Conservation (phyloP, 2,888 invertebrate genomes). For the Psylliodes chrysocephalus region DNA sequence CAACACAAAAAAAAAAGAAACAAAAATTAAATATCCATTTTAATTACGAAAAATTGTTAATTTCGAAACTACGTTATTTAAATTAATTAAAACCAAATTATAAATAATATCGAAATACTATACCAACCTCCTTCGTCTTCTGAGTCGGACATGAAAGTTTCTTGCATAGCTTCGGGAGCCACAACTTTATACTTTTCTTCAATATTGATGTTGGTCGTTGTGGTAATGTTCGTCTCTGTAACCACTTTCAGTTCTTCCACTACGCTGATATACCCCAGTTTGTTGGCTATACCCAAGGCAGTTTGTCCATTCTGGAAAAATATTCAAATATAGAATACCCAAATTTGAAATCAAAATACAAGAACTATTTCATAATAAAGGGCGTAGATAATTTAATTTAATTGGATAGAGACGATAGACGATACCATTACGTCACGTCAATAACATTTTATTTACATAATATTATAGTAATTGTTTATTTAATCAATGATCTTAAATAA, state of each 20-base stretch:
- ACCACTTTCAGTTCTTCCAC: constrained; percentile 96
- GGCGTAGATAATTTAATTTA: no score
- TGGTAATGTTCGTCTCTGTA: constrained; percentile 76
- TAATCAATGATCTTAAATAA: no score
- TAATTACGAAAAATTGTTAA: not conserved
- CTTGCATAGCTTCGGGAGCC: constrained; percentile 98
- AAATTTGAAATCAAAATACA: no score
- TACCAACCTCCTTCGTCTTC: constrained; percentile 96
- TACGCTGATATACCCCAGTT: constrained; percentile 97
- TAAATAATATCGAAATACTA: constrained; percentile 7
- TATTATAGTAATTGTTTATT: no score
- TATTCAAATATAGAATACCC: no score
- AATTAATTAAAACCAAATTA: constrained; percentile 22
- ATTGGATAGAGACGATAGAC: no score
- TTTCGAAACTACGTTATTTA: not conserved
- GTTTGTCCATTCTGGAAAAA: constrained; percentile 90
- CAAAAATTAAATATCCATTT: constrained; percentile 21
- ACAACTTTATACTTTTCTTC: constrained; percentile 98
- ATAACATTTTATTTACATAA: no score
- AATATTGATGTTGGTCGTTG: constrained; percentile 68
- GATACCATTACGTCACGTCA: no score
- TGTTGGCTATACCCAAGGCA: constrained; percentile 94
- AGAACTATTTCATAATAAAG: no score
- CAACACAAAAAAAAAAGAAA: constrained; percentile 18
- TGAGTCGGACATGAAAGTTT: constrained; percentile 97